Evolutionary conservation across 2,797 vertebrate genomes (phyloP).

Genomic region (Dendrocincla tyrannina): DNA sequence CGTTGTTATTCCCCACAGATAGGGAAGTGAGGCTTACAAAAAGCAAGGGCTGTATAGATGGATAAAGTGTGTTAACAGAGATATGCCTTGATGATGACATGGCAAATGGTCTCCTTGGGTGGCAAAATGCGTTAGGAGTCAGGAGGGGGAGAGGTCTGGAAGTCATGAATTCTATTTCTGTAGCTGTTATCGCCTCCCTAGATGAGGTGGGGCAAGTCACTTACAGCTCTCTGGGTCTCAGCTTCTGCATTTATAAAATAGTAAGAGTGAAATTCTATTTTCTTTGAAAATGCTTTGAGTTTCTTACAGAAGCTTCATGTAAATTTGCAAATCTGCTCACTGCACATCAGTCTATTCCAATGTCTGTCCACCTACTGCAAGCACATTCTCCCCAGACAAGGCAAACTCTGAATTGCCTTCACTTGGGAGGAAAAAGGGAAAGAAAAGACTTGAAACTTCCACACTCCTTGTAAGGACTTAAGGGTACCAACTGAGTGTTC

Average conservation of each 20-base stretch:
- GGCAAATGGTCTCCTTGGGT: slow-evolving; percentile 24
- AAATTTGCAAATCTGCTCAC: background rate
- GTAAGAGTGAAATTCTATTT: background rate
- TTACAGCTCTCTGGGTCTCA: background rate
- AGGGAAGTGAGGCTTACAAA: slow-evolving; percentile 49
- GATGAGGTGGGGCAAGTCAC: background rate
- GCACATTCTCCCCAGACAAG: background rate
- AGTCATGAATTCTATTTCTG: slow-evolving; percentile 50
- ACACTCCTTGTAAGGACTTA: background rate
- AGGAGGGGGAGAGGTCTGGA: slow-evolving; percentile 25
- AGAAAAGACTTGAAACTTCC: background rate
- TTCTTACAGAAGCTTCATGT: background rate
- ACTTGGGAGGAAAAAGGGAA: background rate
- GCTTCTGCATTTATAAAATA: background rate
- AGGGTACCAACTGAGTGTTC: background rate
- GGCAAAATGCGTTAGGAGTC: background rate
- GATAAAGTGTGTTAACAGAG: background rate
- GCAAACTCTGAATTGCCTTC: background rate
- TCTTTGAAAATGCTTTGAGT: background rate
- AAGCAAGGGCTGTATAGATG: slow-evolving; percentile 10
- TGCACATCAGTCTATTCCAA: background rate
- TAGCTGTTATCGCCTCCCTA: slow-evolving; percentile 30
- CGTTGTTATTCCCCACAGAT: slow-evolving; percentile 36
- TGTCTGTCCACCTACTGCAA: background rate
- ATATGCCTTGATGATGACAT: slow-evolving; percentile 44